Base-by-base conservation (phyloP, 2,113 vertebrate species). In the Mugil cephalus region DNA sequence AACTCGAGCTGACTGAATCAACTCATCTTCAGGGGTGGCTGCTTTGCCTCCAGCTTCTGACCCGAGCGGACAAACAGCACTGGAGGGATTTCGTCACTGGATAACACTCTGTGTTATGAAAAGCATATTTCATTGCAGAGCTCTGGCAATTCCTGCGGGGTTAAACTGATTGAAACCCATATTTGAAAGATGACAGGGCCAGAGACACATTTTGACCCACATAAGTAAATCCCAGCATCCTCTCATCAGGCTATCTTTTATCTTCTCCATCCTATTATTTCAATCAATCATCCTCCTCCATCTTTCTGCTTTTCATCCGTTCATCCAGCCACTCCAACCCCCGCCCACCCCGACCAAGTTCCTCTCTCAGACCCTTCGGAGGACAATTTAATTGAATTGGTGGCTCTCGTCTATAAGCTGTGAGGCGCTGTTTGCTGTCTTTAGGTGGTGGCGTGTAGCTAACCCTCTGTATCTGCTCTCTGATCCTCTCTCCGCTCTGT, bases 1-100 rank as follows among this genome's bases (percentile, higher is more conserved):
- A 89, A 88, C 77, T 64, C 38, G 72, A 85, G 80, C 80, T 17
- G 69, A 39, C 52, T 39, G 10, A 13, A 85, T 86, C 60, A 80
- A 81, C 79, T 53, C 55, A 36, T 71, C 70, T 66, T 8, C 38
- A 61, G n/a, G 53, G 59, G 56, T 46, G 60, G 56, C 65, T 74
- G 53, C 60, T 74, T 40, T 50, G 38, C 55, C 19, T 70, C 55
- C 69, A 50, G 38, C 56, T 21, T 71, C 75, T 78, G 55, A 77
- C 39, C 60, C 35, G 10, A 67, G 51, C 3, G 17, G 17, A 65
- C 58, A 68, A 80, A 81, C 30, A 18, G n/a, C 8, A 38, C 47
- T 54, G 55, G 76, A 10, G 3, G 51, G 72, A 84, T 80, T 82
- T 86, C 5, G 1, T 73, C 68, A 52, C 24, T 46, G 8, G 77